phyloP scores from a whole-genome alignment of 2,888 invertebrate genomes.

The Apamea sordens region DNA sequence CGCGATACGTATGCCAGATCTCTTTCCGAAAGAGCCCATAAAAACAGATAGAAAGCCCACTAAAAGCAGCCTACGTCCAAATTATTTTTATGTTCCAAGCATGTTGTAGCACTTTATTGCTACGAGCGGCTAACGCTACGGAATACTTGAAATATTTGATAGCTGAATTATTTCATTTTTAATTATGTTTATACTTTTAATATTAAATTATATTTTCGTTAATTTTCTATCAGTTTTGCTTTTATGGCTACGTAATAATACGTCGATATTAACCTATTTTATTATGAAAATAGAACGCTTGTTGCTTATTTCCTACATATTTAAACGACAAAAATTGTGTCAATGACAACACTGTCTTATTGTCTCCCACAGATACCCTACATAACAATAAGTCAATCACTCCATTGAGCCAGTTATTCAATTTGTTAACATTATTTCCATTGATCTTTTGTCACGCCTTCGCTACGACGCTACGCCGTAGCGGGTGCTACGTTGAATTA shows the following conservation, averaged over 20 bases:
- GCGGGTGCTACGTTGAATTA: slow-evolving; percentile 45
- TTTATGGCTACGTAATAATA: neutral
- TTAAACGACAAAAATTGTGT: neutral
- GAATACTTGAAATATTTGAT: slow-evolving; percentile 13
- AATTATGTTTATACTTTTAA: neutral
- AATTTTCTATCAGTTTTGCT: neutral
- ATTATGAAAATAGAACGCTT: neutral
- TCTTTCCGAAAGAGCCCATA: slow-evolving; percentile 60
- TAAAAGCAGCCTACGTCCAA: slow-evolving; percentile 63
- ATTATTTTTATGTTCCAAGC: slow-evolving; percentile 62
- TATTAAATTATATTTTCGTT: neutral
- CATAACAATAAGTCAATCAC: slow-evolving; percentile 34
- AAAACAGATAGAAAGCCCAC: slow-evolving; percentile 63
- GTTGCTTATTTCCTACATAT: neutral
- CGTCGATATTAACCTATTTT: neutral
- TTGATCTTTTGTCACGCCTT: slow-evolving; percentile 32
- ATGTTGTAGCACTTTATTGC: slow-evolving; percentile 63
- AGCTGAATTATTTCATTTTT: slow-evolving; percentile 15
- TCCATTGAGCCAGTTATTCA: slow-evolving; percentile 16
- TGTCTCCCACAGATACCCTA: neutral
- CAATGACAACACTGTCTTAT: neutral
- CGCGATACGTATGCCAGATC: slow-evolving; percentile 60
- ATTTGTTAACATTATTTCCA: slow-evolving; percentile 34
- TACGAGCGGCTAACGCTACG: slow-evolving; percentile 56
- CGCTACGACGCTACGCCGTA: slow-evolving; percentile 47